Evolutionary conservation across 1,140 invertebrate species (phyloP), one percentile per base, ranked within the genome.

Genomic region (Trichomalopsis sarcophagae): DNA sequence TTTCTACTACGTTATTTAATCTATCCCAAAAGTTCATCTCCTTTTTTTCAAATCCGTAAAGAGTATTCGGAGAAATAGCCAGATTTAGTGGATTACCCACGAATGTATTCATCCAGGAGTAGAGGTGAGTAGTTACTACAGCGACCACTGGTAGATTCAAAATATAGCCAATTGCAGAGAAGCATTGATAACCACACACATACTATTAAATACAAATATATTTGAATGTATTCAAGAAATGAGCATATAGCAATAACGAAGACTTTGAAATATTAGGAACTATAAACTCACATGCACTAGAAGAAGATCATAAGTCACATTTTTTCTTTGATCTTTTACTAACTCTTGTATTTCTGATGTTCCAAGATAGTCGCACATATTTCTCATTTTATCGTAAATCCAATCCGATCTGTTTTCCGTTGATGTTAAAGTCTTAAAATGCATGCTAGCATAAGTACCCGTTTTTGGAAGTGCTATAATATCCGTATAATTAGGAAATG

Each of bases 81-180:
- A 94, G 92, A 40, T 93, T 94, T 40, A 95, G 93, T 2, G 95
- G 94, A 88, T 95, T 95, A 6, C 94, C 95, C 27, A 95, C 88
- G 86, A 94, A 94, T 50, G 94, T 93, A 77, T 95, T 94, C 0
- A 95, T 91, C 94, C 94, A 95, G 1, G 94, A 94, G 74, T 95
- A 91, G 27, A 94, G 92, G 40, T 94, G 94, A 68, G 94, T 94
- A n/a, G 94, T 94, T 77, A 94, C 93, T 1, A 95, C 88, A 2
- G 94, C 95, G 23, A 95, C 93, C 6, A 95, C 93, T 3, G 95
- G 95, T 30, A 95, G 92, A 68, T 94, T 92, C 69, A 95, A 94
- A 85, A 93, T 93, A 81, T 93, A 92, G 6, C 94, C 93, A 47
- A 95, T 91, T 0, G 94, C 95, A 76, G 93, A 88, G 79, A 94